phyloP scores from a whole-genome alignment of 2,888 invertebrate species.

The Petrolisthes manimaculis region DNA sequence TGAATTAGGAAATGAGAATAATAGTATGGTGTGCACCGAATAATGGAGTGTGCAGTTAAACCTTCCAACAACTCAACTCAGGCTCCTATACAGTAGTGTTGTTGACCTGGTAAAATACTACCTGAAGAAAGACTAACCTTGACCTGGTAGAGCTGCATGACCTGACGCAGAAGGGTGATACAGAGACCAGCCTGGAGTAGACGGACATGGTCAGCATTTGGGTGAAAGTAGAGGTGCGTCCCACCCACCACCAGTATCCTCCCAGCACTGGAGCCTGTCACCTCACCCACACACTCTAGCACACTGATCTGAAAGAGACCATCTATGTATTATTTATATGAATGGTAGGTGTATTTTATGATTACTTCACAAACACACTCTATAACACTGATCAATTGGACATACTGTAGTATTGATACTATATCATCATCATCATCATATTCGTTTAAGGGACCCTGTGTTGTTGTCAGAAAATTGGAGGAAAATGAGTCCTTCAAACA shows the following conservation, averaged over 20 bases:
- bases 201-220: slow-evolving; percentile 89
- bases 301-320: slow-evolving; percentile 65
- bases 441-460: no score
- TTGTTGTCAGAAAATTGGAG: no score
- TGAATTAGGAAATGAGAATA: no score
- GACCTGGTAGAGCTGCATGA: slow-evolving; percentile 42
- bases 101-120: no score
- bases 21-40: no score
- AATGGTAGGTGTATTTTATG: background rate
- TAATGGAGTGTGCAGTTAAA: no score
- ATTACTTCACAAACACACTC: background rate
- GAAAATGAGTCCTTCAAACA: no score
- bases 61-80: no score
- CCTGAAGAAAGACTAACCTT: slow-evolving; percentile 33
- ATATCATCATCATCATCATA: no score
- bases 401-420: no score
- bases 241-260: slow-evolving; percentile 76
- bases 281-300: slow-evolving; percentile 64
- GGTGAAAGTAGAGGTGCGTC: slow-evolving; percentile 94
- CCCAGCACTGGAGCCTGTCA: slow-evolving; percentile 22
- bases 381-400: no score
- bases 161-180: slow-evolving; percentile 38
- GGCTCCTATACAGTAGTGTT: no score
- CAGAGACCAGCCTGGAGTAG: slow-evolving; percentile 66
- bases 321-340: background rate